These are phyloP conservation scores for Psammodynastes pulverulentus DNA, from an alignment of 2,113 vertebrate species.

Conservation along the genomic window DNA sequence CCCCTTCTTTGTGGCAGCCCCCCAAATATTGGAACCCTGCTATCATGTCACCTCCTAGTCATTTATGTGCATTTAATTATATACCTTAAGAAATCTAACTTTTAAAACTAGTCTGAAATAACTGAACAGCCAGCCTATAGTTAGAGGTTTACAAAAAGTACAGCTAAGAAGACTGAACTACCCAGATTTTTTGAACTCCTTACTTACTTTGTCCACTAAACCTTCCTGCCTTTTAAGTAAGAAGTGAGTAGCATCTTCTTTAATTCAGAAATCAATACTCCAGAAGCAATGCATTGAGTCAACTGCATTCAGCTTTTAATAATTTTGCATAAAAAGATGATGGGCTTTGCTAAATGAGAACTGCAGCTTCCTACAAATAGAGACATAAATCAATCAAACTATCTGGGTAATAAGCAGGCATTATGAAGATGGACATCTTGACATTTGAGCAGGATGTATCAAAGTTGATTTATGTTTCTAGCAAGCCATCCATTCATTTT, in stretches of 20 bases:
- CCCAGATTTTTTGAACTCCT: background rate
- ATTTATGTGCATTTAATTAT: background rate
- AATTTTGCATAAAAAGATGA: slow-evolving; percentile 61
- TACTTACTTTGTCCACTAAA: background rate
- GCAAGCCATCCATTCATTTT: slow-evolving; percentile 44
- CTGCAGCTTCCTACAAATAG: slow-evolving; percentile 45
- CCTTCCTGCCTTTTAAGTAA: background rate
- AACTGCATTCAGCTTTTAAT: slow-evolving; percentile 55
- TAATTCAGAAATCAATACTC: background rate
- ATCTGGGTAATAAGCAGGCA: slow-evolving; percentile 44
- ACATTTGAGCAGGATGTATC: slow-evolving; percentile 47
- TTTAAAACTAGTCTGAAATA: background rate
- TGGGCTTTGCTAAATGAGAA: slow-evolving; percentile 37
- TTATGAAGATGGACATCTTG: slow-evolving; percentile 46
- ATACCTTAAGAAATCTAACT: background rate
- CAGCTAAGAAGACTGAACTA: background rate
- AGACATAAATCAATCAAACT: slow-evolving; percentile 52
- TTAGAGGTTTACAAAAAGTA: background rate
- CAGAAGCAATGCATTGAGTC: slow-evolving; percentile 37
- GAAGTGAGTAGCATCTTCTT: background rate
- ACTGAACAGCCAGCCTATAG: background rate
- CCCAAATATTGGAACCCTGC: background rate
- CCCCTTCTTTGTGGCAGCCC: background rate
- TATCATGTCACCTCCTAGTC: background rate
- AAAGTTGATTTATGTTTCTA: slow-evolving; percentile 64